Evolutionary conservation across 2,113 vertebrate species (phyloP).

Genomic region (Pholis gunnellus): DNA sequence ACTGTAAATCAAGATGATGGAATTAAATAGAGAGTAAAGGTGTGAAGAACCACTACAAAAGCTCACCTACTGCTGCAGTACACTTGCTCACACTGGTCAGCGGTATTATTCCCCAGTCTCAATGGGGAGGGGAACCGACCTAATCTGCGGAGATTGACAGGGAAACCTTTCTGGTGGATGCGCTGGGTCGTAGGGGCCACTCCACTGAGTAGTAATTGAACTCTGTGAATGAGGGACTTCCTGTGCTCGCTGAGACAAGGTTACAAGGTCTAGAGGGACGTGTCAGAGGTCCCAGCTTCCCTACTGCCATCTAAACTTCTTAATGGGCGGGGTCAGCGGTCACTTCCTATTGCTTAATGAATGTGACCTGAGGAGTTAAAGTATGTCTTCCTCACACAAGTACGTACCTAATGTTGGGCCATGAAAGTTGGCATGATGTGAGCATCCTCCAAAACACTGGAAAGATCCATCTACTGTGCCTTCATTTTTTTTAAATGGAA

Average conservation of each 20-base stretch:
- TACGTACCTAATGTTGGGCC: background rate
- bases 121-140: background rate
- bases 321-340: slow-evolving; percentile 51
- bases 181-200: slow-evolving; percentile 30
- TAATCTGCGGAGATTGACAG: slow-evolving; percentile 36
- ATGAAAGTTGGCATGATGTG: background rate
- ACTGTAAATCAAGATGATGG: background rate
- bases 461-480: background rate
- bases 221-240: slow-evolving; percentile 69
- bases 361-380: slow-evolving; percentile 24
- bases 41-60: background rate
- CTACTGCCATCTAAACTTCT: slow-evolving; percentile 60
- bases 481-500: background rate
- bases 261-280: slow-evolving; percentile 61
- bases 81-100: background rate
- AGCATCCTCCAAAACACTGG: background rate
- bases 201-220: slow-evolving; percentile 46
- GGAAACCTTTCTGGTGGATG: slow-evolving; percentile 34
- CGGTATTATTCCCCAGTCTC: background rate
- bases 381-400: slow-evolving; percentile 29
- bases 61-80: background rate
- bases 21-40: background rate
- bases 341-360: slow-evolving; percentile 62
- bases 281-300: slow-evolving; percentile 67
- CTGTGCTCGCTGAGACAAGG: slow-evolving; percentile 66